These are phyloP conservation scores for Hozukius guyotensis DNA, from an alignment of 2,797 vertebrate species.

Conservation along the genomic window DNA sequence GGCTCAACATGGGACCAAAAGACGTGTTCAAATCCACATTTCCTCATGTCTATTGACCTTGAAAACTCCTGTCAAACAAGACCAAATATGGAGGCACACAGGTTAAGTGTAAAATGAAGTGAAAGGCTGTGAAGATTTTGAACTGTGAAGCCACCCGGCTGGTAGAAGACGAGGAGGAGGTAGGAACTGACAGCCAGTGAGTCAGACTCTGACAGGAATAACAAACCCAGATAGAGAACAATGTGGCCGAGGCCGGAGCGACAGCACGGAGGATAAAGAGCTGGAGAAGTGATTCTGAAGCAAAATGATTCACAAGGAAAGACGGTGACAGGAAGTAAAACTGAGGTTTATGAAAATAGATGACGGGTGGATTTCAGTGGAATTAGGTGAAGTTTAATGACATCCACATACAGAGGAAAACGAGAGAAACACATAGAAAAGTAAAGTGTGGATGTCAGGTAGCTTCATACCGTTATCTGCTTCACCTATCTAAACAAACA, in stretches of 20 bases:
- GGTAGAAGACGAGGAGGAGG: neutral
- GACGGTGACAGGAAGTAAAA: neutral
- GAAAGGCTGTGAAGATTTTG: neutral
- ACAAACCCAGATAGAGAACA: neutral
- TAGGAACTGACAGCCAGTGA: neutral
- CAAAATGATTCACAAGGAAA: neutral
- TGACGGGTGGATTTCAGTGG: neutral
- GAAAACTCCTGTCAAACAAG: neutral
- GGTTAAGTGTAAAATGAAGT: neutral
- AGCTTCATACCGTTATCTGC: slow-evolving; percentile 14
- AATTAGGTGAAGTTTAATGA: neutral
- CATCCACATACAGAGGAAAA: neutral
- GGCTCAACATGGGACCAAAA: neutral
- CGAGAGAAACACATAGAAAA: neutral
- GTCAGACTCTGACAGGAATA: slow-evolving; percentile 21
- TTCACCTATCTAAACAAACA: slow-evolving; percentile 47
- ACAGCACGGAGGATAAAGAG: neutral
- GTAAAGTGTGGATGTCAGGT: neutral
- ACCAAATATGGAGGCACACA: neutral
- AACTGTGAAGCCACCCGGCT: neutral
- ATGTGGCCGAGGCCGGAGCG: neutral
- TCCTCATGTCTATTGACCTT: neutral
- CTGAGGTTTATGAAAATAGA: neutral
- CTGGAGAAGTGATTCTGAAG: neutral
- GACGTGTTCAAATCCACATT: neutral